A percentile compares a stretch with the other conserved stretches of the same genome.
Evolutionary conservation across 2,113 vertebrate species (phyloP).

Genomic region (Callipepla californica): DNA sequence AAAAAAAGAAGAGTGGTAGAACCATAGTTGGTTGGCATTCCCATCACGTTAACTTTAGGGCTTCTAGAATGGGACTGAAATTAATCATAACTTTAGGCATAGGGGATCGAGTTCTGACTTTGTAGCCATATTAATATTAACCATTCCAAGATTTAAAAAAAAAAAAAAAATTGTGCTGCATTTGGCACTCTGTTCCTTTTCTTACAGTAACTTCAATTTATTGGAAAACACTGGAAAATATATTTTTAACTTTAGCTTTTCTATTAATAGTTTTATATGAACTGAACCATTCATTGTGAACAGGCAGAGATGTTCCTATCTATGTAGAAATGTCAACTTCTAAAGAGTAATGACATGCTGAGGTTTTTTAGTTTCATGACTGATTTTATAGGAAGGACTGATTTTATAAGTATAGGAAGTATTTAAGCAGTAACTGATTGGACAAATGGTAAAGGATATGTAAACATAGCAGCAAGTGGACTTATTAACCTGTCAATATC

Average conservation of each 20-base stretch:
- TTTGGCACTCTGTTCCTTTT: not conserved
- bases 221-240: not conserved
- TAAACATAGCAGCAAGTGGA: too few species aligned
- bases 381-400: not conserved
- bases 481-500: not conserved
- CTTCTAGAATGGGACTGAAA: not conserved
- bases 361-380: not conserved
- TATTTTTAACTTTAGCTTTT: not conserved
- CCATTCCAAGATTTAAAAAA: not conserved
- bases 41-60: not conserved
- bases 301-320: not conserved
- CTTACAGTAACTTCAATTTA: not conserved
- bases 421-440: not conserved
- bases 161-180: not conserved
- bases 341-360: not conserved
- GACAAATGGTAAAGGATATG: not conserved
- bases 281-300: not conserved
- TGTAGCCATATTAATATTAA: not conserved
- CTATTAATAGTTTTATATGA: not conserved
- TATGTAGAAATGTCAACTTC: not conserved
- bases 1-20: not conserved
- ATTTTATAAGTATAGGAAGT: not conserved
- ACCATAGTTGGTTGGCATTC: not conserved
- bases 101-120: not conserved
- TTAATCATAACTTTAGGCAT: not conserved